A percentile compares a stretch with the other conserved stretches of the same genome.
Evolutionary conservation across 2,113 vertebrate species (phyloP).

Genomic region (Arenaria interpres): DNA sequence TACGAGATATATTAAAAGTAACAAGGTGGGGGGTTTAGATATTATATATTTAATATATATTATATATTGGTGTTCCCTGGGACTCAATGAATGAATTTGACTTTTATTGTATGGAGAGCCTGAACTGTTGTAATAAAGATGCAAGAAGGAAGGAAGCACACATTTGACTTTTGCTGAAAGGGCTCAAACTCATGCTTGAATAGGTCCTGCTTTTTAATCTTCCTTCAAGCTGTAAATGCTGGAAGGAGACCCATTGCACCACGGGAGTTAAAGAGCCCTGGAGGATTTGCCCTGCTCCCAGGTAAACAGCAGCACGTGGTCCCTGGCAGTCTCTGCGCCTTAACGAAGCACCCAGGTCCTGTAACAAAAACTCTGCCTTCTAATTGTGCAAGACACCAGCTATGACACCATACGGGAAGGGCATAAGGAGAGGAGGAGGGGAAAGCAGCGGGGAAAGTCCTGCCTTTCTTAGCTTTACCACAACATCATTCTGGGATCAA

Average conservation of each 20-base stretch:
- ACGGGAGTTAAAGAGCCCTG: background rate
- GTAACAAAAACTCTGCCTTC: background rate
- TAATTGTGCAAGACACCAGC: background rate
- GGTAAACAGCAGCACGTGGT: fast-evolving
- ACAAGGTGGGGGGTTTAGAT: background rate
- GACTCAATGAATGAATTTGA: background rate
- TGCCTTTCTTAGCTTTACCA: background rate
- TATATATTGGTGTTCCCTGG: background rate
- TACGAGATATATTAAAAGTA: background rate
- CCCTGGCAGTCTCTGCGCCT: background rate
- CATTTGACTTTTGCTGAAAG: background rate
- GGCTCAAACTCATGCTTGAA: background rate
- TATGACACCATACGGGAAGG: fast-evolving
- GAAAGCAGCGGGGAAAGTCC: background rate
- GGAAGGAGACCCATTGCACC: background rate
- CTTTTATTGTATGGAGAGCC: background rate
- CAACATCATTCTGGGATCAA: background rate
- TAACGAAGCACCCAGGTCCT: fast-evolving
- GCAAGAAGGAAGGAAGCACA: background rate
- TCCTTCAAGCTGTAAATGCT: background rate
- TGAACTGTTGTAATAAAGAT: background rate
- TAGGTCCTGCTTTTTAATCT: background rate
- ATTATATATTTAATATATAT: background rate
- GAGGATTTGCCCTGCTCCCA: background rate
- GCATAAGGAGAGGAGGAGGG: background rate